Evolutionary conservation across 2,797 vertebrate species (phyloP), one percentile per base, ranked within the genome.

Genomic region (Dallia pectoralis): DNA sequence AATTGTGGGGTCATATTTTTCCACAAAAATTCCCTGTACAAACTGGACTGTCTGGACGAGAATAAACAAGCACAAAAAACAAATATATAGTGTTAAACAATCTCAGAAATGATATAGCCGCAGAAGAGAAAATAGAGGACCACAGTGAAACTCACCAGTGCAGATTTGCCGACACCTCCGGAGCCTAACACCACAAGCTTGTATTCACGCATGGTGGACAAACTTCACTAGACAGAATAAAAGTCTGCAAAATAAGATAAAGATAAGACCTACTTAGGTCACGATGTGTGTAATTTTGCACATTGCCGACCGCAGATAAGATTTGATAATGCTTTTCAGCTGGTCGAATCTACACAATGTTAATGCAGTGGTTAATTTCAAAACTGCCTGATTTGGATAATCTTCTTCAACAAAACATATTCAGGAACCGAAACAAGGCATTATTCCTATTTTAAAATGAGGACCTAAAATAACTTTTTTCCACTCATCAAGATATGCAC

Each of bases 1-100:
- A 95, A 99, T 99, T 94, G 98, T 99, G 79, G 98, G 98, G 87
- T 99, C 98, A 88, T 99, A 99, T 87, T 99, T 99, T 91, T 99
- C 98, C 89, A 99, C 98, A 93, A 99, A 99, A 92, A 99, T 99
- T 90, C 97, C 98, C 92, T 99, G 98, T 92, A 99, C 98, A 83
- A 99, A 99, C 80, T 99, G 98, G 89, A 99, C 98, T 81, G 98
- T 99, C 97, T 99, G 86, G 69, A 88, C 89, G 53, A 74, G 61
- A 86, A 4, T 80, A 72, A 84, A 1, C 70, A 33, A 76, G 68
- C 70, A 67, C 59, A 32, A 47, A 79, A 25, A 70, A n/a, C n/a
- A 44, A 51, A n/a, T 40, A 22, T 51, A 53, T 63, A 29, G 53
- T 59, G 53, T n/a, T n/a, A 27, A 8, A 14, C 53, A 4, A 12